Evolutionary conservation across 1,140 invertebrate genomes (phyloP).

Genomic region (Ips nitidus): DNA sequence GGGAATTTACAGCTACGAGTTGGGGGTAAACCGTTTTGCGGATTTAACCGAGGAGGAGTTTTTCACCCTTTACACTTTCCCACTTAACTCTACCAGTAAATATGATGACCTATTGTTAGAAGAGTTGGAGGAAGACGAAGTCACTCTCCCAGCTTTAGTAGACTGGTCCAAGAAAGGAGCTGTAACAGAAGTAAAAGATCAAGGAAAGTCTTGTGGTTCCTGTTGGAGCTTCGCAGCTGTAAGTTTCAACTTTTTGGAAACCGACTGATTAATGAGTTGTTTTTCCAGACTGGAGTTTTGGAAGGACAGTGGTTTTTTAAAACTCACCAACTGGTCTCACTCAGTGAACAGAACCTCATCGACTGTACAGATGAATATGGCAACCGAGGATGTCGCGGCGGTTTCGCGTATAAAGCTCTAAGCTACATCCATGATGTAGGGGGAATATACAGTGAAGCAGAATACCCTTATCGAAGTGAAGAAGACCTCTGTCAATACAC

Average conservation of each 20-base stretch:
- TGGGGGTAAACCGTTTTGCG: constrained; percentile 76
- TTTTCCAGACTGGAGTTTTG: constrained; percentile 79
- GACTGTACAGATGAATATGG: constrained; percentile 90
- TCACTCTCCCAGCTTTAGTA: constrained; percentile 51
- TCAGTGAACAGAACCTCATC: constrained; percentile 96
- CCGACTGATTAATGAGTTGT: constrained; percentile 13
- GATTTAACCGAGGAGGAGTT: constrained; percentile 83
- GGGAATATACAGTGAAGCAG: constrained; percentile 85
- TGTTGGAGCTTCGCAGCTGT: constrained; percentile 91
- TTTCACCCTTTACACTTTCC: constrained; percentile 69
- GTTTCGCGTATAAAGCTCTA: constrained; percentile 90
- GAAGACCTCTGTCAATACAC: constrained; percentile 58
- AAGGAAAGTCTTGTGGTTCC: constrained; percentile 82
- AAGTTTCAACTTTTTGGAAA: constrained; percentile 46
- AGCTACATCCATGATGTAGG: constrained; percentile 86
- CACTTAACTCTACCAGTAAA: constrained; percentile 55
- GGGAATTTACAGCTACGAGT: constrained; percentile 64
- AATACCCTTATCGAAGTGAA: constrained; percentile 82
- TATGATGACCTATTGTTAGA: background rate
- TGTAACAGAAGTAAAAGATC: constrained; percentile 89
- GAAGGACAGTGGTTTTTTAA: constrained; percentile 94
- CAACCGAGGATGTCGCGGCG: constrained; percentile 94
- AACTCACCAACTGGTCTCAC: constrained; percentile 76
- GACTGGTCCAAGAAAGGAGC: constrained; percentile 86
- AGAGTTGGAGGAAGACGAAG: background rate